Percentiles rank a stretch among this genome's conserved stretches.
Evolutionary conservation across 2,888 invertebrate species (phyloP).

Genomic region (Megamerina dolium): DNA sequence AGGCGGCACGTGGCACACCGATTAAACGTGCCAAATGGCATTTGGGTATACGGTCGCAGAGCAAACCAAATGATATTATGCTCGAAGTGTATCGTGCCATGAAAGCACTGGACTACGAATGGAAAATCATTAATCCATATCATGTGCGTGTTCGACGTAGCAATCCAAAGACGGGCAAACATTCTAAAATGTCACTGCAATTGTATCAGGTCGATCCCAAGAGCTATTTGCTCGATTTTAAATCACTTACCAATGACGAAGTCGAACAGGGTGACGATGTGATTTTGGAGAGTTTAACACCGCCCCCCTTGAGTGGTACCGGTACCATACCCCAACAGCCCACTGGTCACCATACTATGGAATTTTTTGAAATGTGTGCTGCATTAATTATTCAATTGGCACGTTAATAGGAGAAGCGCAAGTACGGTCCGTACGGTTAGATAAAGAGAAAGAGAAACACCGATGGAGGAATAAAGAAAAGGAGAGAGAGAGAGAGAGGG

Average conservation of each 20-base stretch:
- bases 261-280: conserved; percentile 53
- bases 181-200: conserved; percentile 96
- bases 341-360: conserved; percentile 93
- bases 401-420: no score
- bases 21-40: conserved; percentile 98
- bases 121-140: conserved; percentile 97
- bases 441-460: no score
- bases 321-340: conserved; percentile 45
- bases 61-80: conserved; percentile 99
- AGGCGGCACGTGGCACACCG: conserved; percentile 58
- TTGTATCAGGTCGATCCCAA: conserved; percentile 98
- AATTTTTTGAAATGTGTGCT: conserved; percentile 99
- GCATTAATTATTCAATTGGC: conserved; percentile 96
- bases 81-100: conserved; percentile 98
- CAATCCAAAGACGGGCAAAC: conserved; percentile 75
- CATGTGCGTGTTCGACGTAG: conserved; percentile 92
- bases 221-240: conserved; percentile 95
- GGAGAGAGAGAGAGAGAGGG: no score
- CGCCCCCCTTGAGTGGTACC: conserved; percentile 38
- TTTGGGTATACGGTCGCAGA: conserved; percentile 95
- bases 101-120: conserved; percentile 97
- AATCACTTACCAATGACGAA: conserved; percentile 79
- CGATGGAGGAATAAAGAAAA: no score
- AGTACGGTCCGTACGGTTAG: no score
- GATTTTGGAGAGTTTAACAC: conserved; percentile 48